Evolutionary conservation across 2,888 invertebrate genomes (phyloP).

Genomic region (Drosophila ochracea): DNA sequence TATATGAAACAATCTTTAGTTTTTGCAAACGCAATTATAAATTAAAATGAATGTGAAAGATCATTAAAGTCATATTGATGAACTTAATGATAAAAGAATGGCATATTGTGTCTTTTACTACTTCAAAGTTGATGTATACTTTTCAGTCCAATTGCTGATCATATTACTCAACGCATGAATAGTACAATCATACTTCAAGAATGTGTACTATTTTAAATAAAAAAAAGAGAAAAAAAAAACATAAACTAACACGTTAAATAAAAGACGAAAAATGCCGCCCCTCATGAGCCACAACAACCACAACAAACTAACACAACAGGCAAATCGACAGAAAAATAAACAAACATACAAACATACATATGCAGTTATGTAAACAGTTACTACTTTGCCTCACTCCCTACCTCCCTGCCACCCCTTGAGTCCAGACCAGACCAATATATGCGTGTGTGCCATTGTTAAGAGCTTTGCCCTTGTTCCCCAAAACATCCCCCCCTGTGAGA

Average conservation of each 20-base stretch:
- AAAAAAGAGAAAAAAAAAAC: slow-evolving; percentile 1
- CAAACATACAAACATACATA: slow-evolving; percentile 17
- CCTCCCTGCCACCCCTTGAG: not conserved
- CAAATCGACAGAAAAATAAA: slow-evolving; percentile 28
- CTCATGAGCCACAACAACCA: not conserved
- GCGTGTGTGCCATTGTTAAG: slow-evolving; percentile 51
- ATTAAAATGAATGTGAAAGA: not conserved
- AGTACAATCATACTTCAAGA: slow-evolving; percentile 56
- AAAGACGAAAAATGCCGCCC: slow-evolving; percentile 15
- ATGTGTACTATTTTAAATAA: slow-evolving; percentile 40
- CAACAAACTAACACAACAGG: slow-evolving; percentile 22
- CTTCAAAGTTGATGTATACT: slow-evolving; percentile 15
- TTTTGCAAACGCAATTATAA: not conserved
- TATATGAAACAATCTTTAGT: not conserved
- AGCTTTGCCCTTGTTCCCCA: not conserved
- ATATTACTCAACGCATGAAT: slow-evolving; percentile 47
- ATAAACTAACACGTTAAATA: slow-evolving; percentile 4
- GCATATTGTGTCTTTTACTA: not conserved
- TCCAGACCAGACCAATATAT: slow-evolving; percentile 4
- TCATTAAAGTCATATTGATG: not conserved
- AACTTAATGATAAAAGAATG: slow-evolving; percentile 1
- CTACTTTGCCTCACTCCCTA: not conserved
- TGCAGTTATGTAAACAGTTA: slow-evolving; percentile 25
- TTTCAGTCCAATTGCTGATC: slow-evolving; percentile 28
- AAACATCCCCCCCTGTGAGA: not conserved